These are phyloP conservation scores for Drusus annulatus DNA, from an alignment of 1,140 invertebrate species.

Conservation along the genomic window DNA sequence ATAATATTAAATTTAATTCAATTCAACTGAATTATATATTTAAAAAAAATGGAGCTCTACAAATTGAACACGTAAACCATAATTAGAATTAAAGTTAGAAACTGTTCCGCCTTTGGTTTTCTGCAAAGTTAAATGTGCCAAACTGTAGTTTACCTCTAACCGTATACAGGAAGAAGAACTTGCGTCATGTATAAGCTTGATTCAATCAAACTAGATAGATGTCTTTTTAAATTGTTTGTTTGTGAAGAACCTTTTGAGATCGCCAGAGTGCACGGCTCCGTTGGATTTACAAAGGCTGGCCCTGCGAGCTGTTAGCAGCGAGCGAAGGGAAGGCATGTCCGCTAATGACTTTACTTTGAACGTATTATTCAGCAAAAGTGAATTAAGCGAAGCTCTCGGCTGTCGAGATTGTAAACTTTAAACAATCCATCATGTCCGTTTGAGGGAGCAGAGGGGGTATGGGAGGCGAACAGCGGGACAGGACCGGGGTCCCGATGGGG, in stretches of 20 bases:
- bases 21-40: no score
- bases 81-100: no score
- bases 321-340: neutral
- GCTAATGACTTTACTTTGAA: constrained; percentile 24
- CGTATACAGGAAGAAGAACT: no score
- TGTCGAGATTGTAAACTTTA: constrained; percentile 24
- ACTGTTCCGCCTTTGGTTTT: no score
- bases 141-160: no score
- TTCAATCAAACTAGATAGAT: neutral
- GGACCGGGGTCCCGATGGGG: no score
- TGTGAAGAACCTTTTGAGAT: neutral
- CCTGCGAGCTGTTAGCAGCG: no score
- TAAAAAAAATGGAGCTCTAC: no score
- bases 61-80: no score
- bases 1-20: no score
- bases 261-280: neutral
- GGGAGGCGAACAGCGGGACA: neutral
- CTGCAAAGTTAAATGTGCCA: no score
- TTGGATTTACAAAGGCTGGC: no score
- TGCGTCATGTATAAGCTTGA: neutral
- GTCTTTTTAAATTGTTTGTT: neutral
- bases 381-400: constrained; percentile 22
- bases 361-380: constrained; percentile 17
- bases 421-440: constrained; percentile 24
- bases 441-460: neutral